Conservation (phyloP, 1,140 invertebrate genomes). For the Drosophila sp. region DNA sequence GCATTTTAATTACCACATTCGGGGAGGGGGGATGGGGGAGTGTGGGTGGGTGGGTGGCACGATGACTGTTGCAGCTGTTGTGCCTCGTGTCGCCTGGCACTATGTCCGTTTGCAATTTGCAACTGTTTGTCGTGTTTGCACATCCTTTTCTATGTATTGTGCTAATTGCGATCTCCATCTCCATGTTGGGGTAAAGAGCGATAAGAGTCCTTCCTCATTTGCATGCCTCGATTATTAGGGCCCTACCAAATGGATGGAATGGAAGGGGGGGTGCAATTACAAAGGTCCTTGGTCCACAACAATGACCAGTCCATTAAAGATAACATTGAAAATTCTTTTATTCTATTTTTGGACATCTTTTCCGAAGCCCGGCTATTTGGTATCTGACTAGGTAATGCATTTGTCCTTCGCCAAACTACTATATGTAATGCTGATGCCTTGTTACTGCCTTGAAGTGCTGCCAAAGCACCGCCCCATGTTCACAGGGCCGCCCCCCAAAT, state of each 20-base stretch:
- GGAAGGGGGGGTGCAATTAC: neutral
- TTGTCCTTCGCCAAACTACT: constrained; percentile 40
- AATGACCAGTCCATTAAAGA: neutral
- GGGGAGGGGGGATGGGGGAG: neutral
- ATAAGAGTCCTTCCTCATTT: constrained; percentile 1
- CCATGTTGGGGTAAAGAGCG: neutral
- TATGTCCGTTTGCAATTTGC: constrained; percentile 66
- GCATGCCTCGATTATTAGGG: constrained; percentile 1
- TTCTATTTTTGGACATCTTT: constrained; percentile 15
- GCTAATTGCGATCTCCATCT: constrained; percentile 47
- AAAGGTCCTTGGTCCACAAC: neutral
- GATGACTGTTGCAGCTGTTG: constrained; percentile 48
- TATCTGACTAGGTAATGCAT: constrained; percentile 47
- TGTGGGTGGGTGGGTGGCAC: constrained; percentile 41
- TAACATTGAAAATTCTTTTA: neutral
- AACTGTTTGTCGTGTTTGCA: constrained; percentile 77
- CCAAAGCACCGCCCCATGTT: constrained; percentile 37
- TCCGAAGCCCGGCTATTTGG: constrained; percentile 37
- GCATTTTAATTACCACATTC: constrained; percentile 72
- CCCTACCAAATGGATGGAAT: neutral
- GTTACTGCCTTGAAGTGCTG: constrained; percentile 49
- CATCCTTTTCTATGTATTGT: constrained; percentile 76
- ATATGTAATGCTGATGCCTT: neutral
- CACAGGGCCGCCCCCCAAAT: constrained; percentile 18
- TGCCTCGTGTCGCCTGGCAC: constrained; percentile 33